Base-by-base conservation (phyloP, 2,888 invertebrate species). In the Machimus atricapillus region DNA sequence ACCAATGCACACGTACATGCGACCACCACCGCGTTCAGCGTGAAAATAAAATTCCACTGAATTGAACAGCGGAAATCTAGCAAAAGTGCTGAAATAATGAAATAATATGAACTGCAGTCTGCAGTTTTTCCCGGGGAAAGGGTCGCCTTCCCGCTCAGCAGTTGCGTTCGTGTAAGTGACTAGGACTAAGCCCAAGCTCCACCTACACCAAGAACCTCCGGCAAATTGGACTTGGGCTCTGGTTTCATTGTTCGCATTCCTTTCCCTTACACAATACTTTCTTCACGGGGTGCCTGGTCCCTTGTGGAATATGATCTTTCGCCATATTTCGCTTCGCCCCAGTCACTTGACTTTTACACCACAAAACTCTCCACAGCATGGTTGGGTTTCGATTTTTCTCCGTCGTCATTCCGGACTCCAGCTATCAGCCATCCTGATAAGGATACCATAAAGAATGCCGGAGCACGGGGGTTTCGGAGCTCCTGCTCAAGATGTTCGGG, bases 21-120 rank as follows among this genome's bases (percentile, higher is more conserved):
- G 19, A 46, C 79, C 23, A 79, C 66, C 14, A 31, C 2, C 43
- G 27, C 43, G 19, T 9, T 19, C 23, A 56, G 31, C 16, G 81
- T 81, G 31, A 81, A 34, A 52, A 81, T 56, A 81, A 81, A 81
- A 56, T 81, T 34, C 34, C 34, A 56, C 12, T 56, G 27, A 52
- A 81, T 31, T 56, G 81, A 81, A 77, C 23, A 40, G 77, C 40
- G 86, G 77, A 78, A 86, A 77, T 86, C 46, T 86, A 78, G 76
- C 34, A 78, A 86, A 78, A 86, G 78, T 86, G 56, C 77, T 86
- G 86, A 77, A 86, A 86, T 86, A 86, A 86, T 86, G 58, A 86
- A 86, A 86, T 86, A 78, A 86, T 78, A 56, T 81, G 81, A 23
- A 27, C 46, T n/a, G 27, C 56, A 27, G n/a, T 31, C 31, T 56